Evolutionary conservation across 2,797 vertebrate genomes (phyloP).

Genomic region (Anabas testudineus): DNA sequence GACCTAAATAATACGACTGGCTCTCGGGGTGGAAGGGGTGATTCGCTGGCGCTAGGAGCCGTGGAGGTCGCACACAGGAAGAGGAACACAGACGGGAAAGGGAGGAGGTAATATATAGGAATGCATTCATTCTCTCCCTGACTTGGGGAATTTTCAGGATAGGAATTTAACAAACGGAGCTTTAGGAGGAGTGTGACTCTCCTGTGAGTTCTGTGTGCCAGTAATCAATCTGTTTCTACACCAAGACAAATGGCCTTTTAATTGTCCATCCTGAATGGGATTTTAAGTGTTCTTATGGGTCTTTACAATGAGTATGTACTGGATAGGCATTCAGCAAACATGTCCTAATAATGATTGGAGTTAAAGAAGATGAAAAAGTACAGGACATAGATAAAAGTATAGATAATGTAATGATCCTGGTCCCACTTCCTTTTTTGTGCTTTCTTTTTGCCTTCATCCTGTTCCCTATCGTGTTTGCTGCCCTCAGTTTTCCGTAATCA

Average conservation of each 20-base stretch:
- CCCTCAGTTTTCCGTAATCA: too few species aligned
- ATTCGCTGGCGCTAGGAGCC: conserved; percentile 42
- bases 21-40: conserved; percentile 37
- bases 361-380: too few species aligned
- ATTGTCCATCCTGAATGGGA: not conserved
- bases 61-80: conserved; percentile 55
- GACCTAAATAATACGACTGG: conserved; percentile 54
- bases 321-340: too few species aligned
- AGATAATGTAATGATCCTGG: too few species aligned
- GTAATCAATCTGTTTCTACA: conserved; percentile 3
- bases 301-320: too few species aligned
- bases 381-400: too few species aligned
- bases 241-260: not conserved
- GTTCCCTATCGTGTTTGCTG: too few species aligned
- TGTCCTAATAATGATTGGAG: too few species aligned
- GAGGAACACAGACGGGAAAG: conserved; percentile 56
- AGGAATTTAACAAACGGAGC: conserved; percentile 28
- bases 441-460: too few species aligned
- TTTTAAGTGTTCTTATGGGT: too few species aligned
- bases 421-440: too few species aligned
- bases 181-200: conserved; percentile 9
- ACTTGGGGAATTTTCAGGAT: conserved; percentile 40
- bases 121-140: conserved; percentile 63
- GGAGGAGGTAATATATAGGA: conserved; percentile 50
- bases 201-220: not conserved